Evolutionary conservation across 2,888 invertebrate genomes (phyloP), one percentile per base, ranked within the genome.

Genomic region (Eilema depressum): DNA sequence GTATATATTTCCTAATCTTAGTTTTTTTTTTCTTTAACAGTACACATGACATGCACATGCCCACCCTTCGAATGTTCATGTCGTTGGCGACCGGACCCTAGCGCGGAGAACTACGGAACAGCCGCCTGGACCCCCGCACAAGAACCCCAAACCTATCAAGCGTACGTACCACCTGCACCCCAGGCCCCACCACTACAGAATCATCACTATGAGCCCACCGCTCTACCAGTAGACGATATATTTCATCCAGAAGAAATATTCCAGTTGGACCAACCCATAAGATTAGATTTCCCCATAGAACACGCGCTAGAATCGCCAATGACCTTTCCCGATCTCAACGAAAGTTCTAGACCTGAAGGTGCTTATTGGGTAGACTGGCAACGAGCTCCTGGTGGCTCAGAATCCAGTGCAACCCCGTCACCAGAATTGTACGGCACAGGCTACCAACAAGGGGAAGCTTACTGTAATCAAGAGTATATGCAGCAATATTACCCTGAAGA

Each of bases 191-290:
- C 95, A 12, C 93, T 92, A 37, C 93, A 87, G 69, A 92, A 74
- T 70, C 93, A 94, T 57, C 91, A 95, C 28, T 96, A 96, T 91
- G 97, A 97, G 82, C 96, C 97, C 68, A 93, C 96, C 0, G 91
- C 96, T 0, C 93, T 97, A 30, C 96, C 96, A 63, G 94, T 96
- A 0, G 96, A 96, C 60, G 97, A 97, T 83, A 94, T 97, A 33
- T 97, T 97, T 87, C 97, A 97, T 85, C 97, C 97, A 0, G 97
- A 97, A 85, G 97, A 97, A 89, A 97, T 97, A 76, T 97, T 97
- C 90, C 97, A 97, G 87, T 90, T 97, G 72, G 97, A 97, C 84
- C 97, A 97, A 85, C 97, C 97, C 0, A 95, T 97, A 57, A 93
- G 97, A 80, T 92, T 96, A 0, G 97, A 97, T 83, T 97, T 96